Base-by-base conservation (phyloP, 2,888 invertebrate species). In the Hirudinaria manillensis region DNA sequence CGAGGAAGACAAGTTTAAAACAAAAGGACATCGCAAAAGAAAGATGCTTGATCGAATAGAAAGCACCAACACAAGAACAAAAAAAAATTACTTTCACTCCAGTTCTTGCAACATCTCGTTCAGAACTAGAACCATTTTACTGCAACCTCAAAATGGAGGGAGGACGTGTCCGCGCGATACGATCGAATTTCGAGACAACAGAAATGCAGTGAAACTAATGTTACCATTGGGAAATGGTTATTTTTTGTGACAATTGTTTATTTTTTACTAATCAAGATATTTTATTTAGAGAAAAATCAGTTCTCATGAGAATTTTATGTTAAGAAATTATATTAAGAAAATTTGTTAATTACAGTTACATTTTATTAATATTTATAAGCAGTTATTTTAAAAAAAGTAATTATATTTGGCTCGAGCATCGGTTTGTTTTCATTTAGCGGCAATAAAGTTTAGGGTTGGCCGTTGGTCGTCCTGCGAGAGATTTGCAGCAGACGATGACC, bases 401-500 rank as follows among this genome's bases (percentile, higher is more conserved):
- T 56, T 56, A 3, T 13, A 19, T 29, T 6, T 19, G 10, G 13
- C 61, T 13, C 2, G 10, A 61, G n/a, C n/a, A 45, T 45, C 45
- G 45, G 45, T 45, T 45, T 45, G 45, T 45, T 45, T 45, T 45
- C 45, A 3, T 61, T 61, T 7, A 16, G 61, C 4, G n/a, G 61
- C 6, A 24, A 61, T 61, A 24, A 29, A 24, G 61, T 61, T 61
- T 29, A 61, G 29, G n/a, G 61, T 61, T 61, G 61, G 61, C 24
- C 61, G 29, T 7, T 61, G 61, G 61, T 27, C 24, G 10, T 13
- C 10, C n/a, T 61, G 61, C 29, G 24, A 61, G 61, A 61, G 29
- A 19, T n/a, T 61, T 61, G 61, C 24, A 24, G 61, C 29, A 61
- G 61, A 61, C 24, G 61, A 61, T 61, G 61, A 61, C 61, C 61